phyloP scores from a whole-genome alignment of 1,140 invertebrate species.

The Drosophila nannoptera region DNA sequence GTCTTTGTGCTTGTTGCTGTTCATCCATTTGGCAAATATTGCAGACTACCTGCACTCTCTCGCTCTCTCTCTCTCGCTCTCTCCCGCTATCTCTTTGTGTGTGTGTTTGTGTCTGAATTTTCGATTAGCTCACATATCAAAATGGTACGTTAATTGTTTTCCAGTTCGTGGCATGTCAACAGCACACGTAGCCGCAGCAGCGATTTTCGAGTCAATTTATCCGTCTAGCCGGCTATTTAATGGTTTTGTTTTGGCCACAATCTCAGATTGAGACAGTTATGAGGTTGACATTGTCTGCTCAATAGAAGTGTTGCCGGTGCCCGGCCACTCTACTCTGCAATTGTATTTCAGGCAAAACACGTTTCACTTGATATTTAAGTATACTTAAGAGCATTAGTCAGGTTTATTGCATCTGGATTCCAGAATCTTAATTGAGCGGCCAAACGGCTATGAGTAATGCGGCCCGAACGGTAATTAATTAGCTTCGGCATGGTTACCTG shows the following conservation, averaged over 20 bases:
- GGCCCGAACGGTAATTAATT: too few species aligned
- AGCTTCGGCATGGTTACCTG: too few species aligned
- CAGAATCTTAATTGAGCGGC: too few species aligned
- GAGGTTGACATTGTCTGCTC: constrained; percentile 5
- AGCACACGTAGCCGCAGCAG: constrained; percentile 25
- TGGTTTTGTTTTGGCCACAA: constrained; percentile 27
- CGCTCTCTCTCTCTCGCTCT: constrained; percentile 2
- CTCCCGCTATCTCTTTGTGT: not conserved
- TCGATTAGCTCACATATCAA: constrained; percentile 46
- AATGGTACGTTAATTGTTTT: constrained; percentile 47
- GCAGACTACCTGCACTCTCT: constrained; percentile 17
- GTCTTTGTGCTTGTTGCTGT: constrained; percentile 2
- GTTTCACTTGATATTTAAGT: not conserved
- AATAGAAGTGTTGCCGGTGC: not conserved
- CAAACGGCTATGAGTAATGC: too few species aligned
- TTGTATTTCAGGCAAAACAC: not conserved
- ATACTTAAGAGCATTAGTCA: not conserved
- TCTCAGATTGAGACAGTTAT: constrained; percentile 12
- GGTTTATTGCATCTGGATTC: too few species aligned
- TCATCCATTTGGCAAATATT: constrained; percentile 36
- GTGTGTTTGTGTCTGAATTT: constrained; percentile 28
- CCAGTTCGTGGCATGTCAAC: constrained; percentile 47
- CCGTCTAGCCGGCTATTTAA: constrained; percentile 42
- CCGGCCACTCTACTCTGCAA: not conserved
- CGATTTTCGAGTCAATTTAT: constrained; percentile 45